A percentile compares a stretch with the other conserved stretches of the same genome.
phyloP scores from a whole-genome alignment of 2,888 invertebrate genomes.

The Tuberolachnus salignus region DNA sequence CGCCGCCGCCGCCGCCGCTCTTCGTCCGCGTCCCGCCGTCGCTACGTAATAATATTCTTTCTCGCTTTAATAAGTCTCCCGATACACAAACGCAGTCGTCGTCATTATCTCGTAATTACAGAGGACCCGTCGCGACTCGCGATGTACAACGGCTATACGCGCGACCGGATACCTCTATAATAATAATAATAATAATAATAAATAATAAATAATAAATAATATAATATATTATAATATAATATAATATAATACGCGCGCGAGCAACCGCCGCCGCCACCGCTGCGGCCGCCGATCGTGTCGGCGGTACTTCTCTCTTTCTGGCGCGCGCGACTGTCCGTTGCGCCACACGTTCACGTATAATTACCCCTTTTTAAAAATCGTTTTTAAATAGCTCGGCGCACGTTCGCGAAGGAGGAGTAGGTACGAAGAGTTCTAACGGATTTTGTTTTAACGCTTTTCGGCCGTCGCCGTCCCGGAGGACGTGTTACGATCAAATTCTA shows the following conservation, averaged over 20 bases:
- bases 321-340: background rate
- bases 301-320: background rate
- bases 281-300: background rate
- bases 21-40: background rate
- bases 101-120: constrained; percentile 56
- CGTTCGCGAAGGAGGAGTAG: background rate
- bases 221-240: constrained; percentile 25
- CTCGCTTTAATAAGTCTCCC: constrained; percentile 52
- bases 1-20: background rate
- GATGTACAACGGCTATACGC: background rate
- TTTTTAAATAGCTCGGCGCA: constrained; percentile 45
- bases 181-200: background rate
- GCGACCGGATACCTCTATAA: constrained; percentile 15
- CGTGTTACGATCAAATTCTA: background rate
- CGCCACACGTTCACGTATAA: constrained; percentile 52
- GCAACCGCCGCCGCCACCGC: background rate
- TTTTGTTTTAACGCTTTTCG: constrained; percentile 1
- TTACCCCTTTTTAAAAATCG: constrained; percentile 52
- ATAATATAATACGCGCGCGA: constrained; percentile 23
- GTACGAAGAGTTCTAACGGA: constrained; percentile 1
- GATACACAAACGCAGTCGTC: constrained; percentile 41
- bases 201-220: no score
- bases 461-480: background rate
- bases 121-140: constrained; percentile 21
- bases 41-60: constrained; percentile 43